Conservation (phyloP, 2,888 invertebrate species). For the Trachelus troglodyta region DNA sequence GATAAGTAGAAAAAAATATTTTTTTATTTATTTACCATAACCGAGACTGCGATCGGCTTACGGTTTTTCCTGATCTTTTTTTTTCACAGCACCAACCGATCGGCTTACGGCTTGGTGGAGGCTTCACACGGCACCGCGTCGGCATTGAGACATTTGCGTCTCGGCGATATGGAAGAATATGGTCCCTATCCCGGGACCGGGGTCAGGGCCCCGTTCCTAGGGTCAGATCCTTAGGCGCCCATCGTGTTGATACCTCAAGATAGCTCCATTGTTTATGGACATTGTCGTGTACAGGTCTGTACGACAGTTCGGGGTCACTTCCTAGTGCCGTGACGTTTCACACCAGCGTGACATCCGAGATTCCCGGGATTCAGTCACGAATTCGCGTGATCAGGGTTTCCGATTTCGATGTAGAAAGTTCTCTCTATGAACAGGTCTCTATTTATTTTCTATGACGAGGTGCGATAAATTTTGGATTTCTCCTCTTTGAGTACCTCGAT, state of each 20-base stretch:
- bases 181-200: slow-evolving; percentile 12
- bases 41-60: neutral
- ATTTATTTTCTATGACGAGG: neutral
- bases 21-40: neutral
- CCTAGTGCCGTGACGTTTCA: slow-evolving; percentile 57
- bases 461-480: neutral
- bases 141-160: slow-evolving; percentile 58
- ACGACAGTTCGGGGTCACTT: slow-evolving; percentile 60
- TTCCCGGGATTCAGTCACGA: slow-evolving; percentile 54
- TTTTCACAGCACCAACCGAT: neutral
- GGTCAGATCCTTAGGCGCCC: slow-evolving; percentile 53
- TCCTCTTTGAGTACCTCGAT: neutral
- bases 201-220: slow-evolving; percentile 55
- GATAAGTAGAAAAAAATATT: neutral
- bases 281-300: slow-evolving; percentile 48
- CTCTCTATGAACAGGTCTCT: neutral
- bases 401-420: neutral
- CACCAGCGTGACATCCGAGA: slow-evolving; percentile 54
- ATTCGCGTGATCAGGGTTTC: slow-evolving; percentile 48
- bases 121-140: neutral
- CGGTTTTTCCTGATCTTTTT: neutral
- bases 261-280: slow-evolving; percentile 61
- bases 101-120: neutral
- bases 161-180: slow-evolving; percentile 31
- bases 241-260: slow-evolving; percentile 58